Evolutionary conservation across 2,113 vertebrate species (phyloP), one percentile per base, ranked within the genome.

Genomic region (Dasyornis broadbenti): DNA sequence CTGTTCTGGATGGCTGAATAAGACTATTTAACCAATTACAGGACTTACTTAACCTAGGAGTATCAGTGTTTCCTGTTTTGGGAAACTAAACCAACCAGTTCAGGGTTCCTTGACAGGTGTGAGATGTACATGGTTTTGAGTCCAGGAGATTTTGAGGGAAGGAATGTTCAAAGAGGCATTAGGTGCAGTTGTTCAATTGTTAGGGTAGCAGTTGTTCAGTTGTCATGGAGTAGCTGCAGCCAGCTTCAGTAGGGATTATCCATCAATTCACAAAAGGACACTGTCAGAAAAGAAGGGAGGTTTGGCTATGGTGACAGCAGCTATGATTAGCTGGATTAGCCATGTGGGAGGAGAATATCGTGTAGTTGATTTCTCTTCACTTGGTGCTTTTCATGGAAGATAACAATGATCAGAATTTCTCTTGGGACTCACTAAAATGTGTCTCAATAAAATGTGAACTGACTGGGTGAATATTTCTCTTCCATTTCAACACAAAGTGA

Each of bases 401-500:
- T 37, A 18, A 28, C 24, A 22, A 18, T 37, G 28, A 56, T 49
- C 6, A 61, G 73, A 61, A 81, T 72, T 86, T 40, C 22, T 78
- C 7, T 33, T 89, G n/a, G 23, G 13, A 33, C 33, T 23, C 22
- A 23, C 47, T 23, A 49, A 49, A 49, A 49, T 47, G 1, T 31
- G 10, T 64, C 44, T 68, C n/a, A 33, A 63, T 69, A 15, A 82
- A 88, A 54, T 26, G 18, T 60, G 57, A 88, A 45, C 57, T 83
- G 71, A 53, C 24, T 44, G 60, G 19, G 18, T 40, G 44, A 78
- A 13, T 56, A 33, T 42, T 82, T 65, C 10, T 82, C 4, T 85
- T 61, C 11, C 1, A 2, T 79, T 80, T 69, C 59, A 80, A 89
- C 31, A 33, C 0, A 0, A 30, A 70, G 12, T 11, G 50, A 70